Evolutionary conservation across 2,797 vertebrate genomes (phyloP).

Genomic region (Gymnocypris eckloni): DNA sequence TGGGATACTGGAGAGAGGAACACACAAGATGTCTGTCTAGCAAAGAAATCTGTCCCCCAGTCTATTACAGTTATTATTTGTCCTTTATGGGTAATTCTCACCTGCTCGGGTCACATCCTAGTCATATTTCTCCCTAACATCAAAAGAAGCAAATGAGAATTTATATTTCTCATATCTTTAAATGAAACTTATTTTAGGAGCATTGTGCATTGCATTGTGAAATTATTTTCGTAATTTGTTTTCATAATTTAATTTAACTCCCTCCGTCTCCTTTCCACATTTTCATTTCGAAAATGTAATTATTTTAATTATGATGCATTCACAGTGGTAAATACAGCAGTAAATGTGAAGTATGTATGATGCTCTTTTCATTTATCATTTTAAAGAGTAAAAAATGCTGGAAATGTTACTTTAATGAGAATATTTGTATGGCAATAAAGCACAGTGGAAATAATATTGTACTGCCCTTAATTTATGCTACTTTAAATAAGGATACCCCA

Average conservation of each 20-base stretch:
- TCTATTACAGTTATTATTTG: background rate
- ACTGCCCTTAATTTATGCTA: background rate
- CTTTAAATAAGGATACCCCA: no score
- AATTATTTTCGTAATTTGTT: background rate
- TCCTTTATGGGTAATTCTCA: background rate
- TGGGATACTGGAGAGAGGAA: constrained; percentile 29
- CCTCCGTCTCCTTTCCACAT: background rate
- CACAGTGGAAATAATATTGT: background rate
- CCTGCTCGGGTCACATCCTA: background rate
- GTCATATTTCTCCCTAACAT: background rate
- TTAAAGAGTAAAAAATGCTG: background rate
- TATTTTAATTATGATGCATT: background rate
- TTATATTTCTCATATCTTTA: background rate
- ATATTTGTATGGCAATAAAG: background rate
- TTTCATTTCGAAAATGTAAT: background rate
- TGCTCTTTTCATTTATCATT: background rate
- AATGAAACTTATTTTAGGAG: background rate
- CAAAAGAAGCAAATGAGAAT: background rate
- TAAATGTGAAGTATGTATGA: background rate
- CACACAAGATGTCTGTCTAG: constrained; percentile 41
- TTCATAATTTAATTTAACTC: background rate
- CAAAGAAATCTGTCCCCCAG: background rate
- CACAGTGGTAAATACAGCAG: background rate
- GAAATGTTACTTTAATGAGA: background rate
- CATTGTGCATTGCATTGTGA: background rate